Evolutionary conservation across 2,888 invertebrate species (phyloP), one percentile per base, ranked within the genome.

Genomic region (Sicus ferrugineus): DNA sequence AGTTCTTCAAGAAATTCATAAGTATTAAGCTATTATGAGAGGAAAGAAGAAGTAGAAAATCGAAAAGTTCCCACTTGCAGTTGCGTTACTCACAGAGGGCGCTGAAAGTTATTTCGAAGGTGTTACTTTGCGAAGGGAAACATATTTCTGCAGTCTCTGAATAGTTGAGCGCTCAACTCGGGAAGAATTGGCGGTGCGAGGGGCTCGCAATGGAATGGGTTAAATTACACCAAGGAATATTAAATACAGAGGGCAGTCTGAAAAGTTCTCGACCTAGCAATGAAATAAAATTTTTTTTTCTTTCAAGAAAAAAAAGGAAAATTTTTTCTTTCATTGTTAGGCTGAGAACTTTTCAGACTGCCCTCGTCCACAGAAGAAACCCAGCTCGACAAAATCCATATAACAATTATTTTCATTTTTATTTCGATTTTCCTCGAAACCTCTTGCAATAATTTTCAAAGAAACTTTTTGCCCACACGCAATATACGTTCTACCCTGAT

Each of bases 31-130:
- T 26, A 42, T 61, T 42, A 61, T 61, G 19, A 19, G 11, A n/a
- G n/a, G n/a, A n/a, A n/a, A n/a, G n/a, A n/a, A n/a, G n/a, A n/a
- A n/a, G n/a, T n/a, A n/a, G n/a, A n/a, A n/a, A n/a, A n/a, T n/a
- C n/a, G n/a, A 26, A 42, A 61, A 42, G 9, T 61, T 61, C 61
- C 23, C 61, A 61, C 34, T 59, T 19, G 48, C 19, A 19, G 52
- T 28, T 38, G 59, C 1, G 1, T 19, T 28, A 21, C 23, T 23
- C 14, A 19, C 14, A 31, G 11, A 63, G 21, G 63, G 19, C 48
- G 48, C 19, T 50, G 50, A 50, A 31, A 30, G 50, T 64, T 34
- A 31, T 6, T 30, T n/a, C 50, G 48, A 21, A 64, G 21, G 48
- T 31, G 64, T 64, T 31, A 31, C 11, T 64, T 48, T 50, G n/a